A percentile compares a stretch with the other conserved stretches of the same genome.
Evolutionary conservation across 2,113 vertebrate species (phyloP).

Genomic region (Brachionichthys hirsutus): DNA sequence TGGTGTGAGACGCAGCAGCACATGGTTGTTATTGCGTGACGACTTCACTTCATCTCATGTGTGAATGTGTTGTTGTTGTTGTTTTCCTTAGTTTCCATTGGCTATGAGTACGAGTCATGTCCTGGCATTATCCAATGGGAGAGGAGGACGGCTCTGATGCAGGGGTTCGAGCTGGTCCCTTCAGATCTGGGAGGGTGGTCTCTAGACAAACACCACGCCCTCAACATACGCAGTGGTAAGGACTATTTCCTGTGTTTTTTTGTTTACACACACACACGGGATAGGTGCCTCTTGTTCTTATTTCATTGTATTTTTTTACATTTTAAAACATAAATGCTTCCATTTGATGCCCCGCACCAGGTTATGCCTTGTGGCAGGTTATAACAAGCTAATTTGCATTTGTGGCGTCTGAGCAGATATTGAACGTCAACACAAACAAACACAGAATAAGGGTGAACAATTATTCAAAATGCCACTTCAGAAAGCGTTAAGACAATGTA

Average conservation of each 20-base stretch:
- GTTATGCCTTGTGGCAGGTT: too few relatives aligned
- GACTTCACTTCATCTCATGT: constrained; percentile 2
- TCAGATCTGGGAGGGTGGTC: constrained; percentile 97
- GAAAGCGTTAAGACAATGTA: too few relatives aligned
- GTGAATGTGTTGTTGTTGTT: constrained; percentile 39
- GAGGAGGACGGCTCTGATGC: constrained; percentile 88
- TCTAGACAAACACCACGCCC: constrained; percentile 93
- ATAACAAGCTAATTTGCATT: too few relatives aligned
- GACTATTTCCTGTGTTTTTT: neutral
- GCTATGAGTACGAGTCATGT: constrained; percentile 95
- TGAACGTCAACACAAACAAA: too few relatives aligned
- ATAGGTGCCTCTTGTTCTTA: neutral
- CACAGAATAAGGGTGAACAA: too few relatives aligned
- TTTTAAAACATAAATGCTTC: neutral
- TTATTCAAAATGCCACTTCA: too few relatives aligned
- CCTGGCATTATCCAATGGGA: constrained; percentile 93
- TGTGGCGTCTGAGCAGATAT: too few relatives aligned
- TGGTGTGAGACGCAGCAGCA: neutral
- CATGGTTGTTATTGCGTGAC: constrained; percentile 3
- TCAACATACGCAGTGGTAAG: constrained; percentile 96
- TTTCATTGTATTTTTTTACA: neutral
- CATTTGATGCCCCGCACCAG: too few relatives aligned
- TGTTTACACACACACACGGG: too few relatives aligned
- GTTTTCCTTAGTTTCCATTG: constrained; percentile 87
- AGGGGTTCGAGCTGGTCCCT: constrained; percentile 94